Evolutionary conservation across 2,888 invertebrate genomes (phyloP), one percentile per base, ranked within the genome.

Genomic region (Zele albiditarsus): DNA sequence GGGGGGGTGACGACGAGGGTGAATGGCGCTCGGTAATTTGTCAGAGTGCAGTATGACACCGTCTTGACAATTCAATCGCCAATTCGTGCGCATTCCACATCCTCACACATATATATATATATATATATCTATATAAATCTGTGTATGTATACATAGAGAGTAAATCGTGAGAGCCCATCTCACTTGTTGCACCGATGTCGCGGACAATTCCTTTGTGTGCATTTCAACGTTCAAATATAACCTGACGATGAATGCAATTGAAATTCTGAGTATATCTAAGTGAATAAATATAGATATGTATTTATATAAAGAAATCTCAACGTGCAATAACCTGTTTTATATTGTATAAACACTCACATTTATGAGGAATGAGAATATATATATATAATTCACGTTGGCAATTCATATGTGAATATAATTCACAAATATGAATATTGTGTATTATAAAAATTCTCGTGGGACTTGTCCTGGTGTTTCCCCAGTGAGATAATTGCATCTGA

Each of bases 1-100:
- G n/a, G 10, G 27, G 8, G 20, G 20, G 8, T 28, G 28, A 31
- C 33, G 20, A 42, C 20, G 25, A 65, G 20, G 42, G 23, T 25
- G 38, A 28, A 49, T 27, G 57, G 49, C 20, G 53, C 31, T 53
- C 23, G 6, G 53, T 68, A 28, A 53, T 53, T 53, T 53, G 53
- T 53, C 23, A 53, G 20, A 53, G 53, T 53, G 20, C 53, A 53
- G 53, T 53, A 53, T 53, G 28, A 46, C 28, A 46, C 31, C 28
- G 49, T 68, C 53, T 68, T 68, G 68, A 68, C 68, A 68, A 68
- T 68, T 53, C 28, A 31, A 68, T 68, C 31, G 68, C 53, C 68
- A 31, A 68, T 68, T 68, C 53, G 53, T 68, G 68, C 53, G 38
- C 68, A 68, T 53, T 68, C 68, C 31, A 68, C 68, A 20, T 27